Evolutionary conservation across 1,140 invertebrate species (phyloP), one percentile per base, ranked within the genome.

Genomic region (Heliothis subflexa): DNA sequence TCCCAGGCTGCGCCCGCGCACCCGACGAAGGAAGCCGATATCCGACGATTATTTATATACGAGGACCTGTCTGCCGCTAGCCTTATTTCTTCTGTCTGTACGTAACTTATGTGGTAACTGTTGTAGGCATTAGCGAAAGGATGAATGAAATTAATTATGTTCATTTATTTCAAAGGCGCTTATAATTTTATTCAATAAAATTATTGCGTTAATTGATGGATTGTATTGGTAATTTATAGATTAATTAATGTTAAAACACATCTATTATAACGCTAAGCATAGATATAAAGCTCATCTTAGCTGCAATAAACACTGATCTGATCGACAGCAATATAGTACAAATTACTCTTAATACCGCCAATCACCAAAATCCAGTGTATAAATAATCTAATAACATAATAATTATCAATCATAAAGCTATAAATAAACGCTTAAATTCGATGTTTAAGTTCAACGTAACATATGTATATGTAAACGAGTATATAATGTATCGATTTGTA

Each of bases 31-130:
- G 88, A 89, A 89, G 85, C 84, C 81, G 84, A 85, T 88, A 88
- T 89, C 89, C 89, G 89, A 89, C 87, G 84, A 86, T 89, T 88
- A 91, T 89, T 88, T 88, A 91, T 88, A 73, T 61, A 70, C 64
- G 47, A 68, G 64, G 70, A 76, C 81, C 80, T 79, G 84, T 87
- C 81, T 74, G 78, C 81, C 82, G 77, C 79, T 80, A 84, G 80
- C 81, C 77, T 82, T 81, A 80, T 83, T 83, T 79, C 68, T 83
- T 79, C 71, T 59, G 54, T 68, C 57, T 55, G n/a, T 61, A 25
- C 33, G 28, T 40, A 55, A 61, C 54, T 74, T 59, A 62, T 62
- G n/a, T 62, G 61, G 13, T 70, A 50, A 70, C 66, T 70, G 66
- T 70, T 52, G 13, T 13, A 4, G 33, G 54, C 40, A 74, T 52